phyloP scores from a whole-genome alignment of 2,113 vertebrate species.

The Tetrax tetrax region DNA sequence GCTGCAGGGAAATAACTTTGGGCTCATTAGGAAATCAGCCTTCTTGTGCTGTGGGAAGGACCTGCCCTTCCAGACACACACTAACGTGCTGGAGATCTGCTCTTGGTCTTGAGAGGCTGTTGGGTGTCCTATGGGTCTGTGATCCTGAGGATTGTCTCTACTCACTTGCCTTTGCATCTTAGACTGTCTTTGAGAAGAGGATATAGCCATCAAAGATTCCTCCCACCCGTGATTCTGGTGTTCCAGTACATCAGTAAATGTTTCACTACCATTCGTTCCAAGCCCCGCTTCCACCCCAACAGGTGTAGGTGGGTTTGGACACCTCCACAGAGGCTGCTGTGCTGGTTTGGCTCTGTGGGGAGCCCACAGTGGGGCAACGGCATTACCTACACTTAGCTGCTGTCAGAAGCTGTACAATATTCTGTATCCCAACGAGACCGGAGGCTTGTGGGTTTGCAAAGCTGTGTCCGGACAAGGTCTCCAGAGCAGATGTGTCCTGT shows the following conservation, averaged over 20 bases:
- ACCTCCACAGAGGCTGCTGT: background rate
- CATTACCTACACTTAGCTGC: background rate
- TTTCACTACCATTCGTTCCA: background rate
- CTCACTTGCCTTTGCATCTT: background rate
- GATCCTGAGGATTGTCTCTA: background rate
- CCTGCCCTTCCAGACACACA: background rate
- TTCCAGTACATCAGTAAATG: background rate
- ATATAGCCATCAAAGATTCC: background rate
- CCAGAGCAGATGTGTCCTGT: slow-evolving; percentile 3
- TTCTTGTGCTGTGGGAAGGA: background rate
- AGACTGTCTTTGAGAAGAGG: background rate
- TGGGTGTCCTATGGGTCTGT: background rate
- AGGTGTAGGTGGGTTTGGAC: background rate
- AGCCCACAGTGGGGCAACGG: background rate
- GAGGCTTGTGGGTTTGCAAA: background rate
- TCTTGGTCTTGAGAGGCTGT: background rate
- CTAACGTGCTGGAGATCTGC: background rate
- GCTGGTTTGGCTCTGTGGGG: background rate
- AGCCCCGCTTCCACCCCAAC: background rate
- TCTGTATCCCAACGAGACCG: background rate
- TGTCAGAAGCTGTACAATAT: background rate
- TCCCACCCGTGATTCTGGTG: background rate
- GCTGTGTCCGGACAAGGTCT: background rate
- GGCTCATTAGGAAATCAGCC: too few species aligned
- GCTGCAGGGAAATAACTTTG: background rate